These are phyloP conservation scores for Gryon sp. DNA, from an alignment of 1,140 invertebrate species.

Conservation along the genomic window DNA sequence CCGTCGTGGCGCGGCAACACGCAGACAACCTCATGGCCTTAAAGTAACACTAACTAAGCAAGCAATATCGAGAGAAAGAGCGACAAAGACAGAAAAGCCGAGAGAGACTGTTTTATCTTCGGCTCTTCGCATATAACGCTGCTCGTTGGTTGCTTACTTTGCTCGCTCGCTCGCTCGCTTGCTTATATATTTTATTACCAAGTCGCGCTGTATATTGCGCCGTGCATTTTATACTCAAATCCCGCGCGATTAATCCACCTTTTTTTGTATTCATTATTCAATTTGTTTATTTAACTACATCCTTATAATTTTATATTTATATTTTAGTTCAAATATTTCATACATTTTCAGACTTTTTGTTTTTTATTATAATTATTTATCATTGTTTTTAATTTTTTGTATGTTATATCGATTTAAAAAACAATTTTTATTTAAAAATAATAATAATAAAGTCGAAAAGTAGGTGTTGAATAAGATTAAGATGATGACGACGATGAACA, in stretches of 20 bases:
- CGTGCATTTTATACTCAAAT: constrained; percentile 45
- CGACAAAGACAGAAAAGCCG: too few species aligned
- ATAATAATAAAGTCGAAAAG: too few species aligned
- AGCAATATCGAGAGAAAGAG: constrained; percentile 49
- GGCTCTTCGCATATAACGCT: constrained; percentile 47
- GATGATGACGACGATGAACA: neutral
- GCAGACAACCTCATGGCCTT: constrained; percentile 65
- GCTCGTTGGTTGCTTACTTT: constrained; percentile 44
- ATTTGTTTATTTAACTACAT: too few species aligned
- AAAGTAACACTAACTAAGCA: constrained; percentile 63
- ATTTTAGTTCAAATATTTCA: neutral
- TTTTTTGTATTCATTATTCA: constrained; percentile 2
- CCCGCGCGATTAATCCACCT: constrained; percentile 24
- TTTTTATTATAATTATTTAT: too few species aligned
- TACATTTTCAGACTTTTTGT: constrained; percentile 3
- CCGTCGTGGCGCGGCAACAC: constrained; percentile 68
- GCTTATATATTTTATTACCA: constrained; percentile 57
- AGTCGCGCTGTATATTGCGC: constrained; percentile 31
- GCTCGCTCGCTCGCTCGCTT: too few species aligned
- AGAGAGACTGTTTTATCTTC: constrained; percentile 63
- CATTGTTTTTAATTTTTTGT: too few species aligned
- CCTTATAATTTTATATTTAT: too few species aligned
- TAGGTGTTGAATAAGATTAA: neutral
- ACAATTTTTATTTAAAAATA: too few species aligned
- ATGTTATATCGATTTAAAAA: too few species aligned